Evolutionary conservation across 37 sponge, comb jelly and placozoan genomes (phyloP).

Genomic region (Ianthella basta): DNA sequence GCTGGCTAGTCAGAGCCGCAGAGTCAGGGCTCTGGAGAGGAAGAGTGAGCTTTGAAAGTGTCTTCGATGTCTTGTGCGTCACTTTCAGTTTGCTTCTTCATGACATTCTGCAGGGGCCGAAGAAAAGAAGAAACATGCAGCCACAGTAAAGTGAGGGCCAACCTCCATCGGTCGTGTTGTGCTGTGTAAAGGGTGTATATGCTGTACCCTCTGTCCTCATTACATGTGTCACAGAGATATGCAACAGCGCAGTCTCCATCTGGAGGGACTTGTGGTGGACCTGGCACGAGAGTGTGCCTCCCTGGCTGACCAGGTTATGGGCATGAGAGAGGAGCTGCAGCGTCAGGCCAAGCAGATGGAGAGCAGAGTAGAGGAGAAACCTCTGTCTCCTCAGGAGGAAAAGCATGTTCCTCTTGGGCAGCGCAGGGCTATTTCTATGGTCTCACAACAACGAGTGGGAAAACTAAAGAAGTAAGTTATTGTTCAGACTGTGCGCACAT

Average conservation of each 20-base stretch:
- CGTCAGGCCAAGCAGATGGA: background rate
- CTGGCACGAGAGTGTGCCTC: constrained; percentile 22
- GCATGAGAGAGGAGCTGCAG: background rate
- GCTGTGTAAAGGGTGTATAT: too few species aligned
- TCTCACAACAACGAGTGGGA: constrained; percentile 31
- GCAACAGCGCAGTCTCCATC: background rate
- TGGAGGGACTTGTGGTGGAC: constrained; percentile 24
- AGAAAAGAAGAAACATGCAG: constrained; percentile 5
- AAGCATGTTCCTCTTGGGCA: constrained; percentile 8
- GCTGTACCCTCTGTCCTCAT: too few species aligned
- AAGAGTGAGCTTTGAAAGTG: background rate
- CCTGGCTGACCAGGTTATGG: constrained; percentile 20
- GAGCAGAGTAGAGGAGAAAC: background rate
- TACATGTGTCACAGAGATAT: background rate
- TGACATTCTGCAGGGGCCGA: background rate
- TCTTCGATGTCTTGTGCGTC: background rate
- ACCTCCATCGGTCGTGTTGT: too few species aligned
- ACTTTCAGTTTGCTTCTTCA: background rate
- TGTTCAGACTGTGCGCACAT: too few species aligned
- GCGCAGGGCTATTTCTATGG: background rate
- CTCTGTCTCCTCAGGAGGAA: background rate
- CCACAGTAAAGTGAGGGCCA: background rate
- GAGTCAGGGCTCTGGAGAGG: constrained; percentile 1
- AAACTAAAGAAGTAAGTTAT: constrained; percentile 10
- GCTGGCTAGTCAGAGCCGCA: background rate